phyloP scores from a whole-genome alignment of 2,797 vertebrate species.

The Rhinogobio ventralis region DNA sequence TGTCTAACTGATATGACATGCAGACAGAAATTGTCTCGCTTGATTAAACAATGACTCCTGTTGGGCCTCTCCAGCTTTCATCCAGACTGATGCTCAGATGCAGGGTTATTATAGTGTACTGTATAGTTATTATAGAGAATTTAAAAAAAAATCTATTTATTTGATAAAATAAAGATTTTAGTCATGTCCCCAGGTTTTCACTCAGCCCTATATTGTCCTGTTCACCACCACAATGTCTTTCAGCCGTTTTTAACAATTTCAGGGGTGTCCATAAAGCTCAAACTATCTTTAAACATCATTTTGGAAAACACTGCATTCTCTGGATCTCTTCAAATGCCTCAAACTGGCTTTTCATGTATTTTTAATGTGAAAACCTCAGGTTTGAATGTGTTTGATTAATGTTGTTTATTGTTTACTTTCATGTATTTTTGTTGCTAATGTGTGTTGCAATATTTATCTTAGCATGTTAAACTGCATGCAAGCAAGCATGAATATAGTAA shows the following conservation, averaged over 20 bases:
- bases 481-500: not conserved
- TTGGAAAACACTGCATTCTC: not conserved
- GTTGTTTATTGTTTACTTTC: too few species aligned
- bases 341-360: not conserved
- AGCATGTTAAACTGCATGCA: not conserved
- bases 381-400: not conserved
- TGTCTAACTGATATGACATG: slow-evolving; percentile 29
- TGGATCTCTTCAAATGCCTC: not conserved
- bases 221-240: not conserved
- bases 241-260: not conserved
- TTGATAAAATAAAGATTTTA: not conserved
- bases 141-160: not conserved
- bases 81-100: not conserved
- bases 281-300: not conserved
- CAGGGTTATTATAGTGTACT: not conserved
- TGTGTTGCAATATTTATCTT: not conserved
- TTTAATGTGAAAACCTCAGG: not conserved
- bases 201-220: not conserved
- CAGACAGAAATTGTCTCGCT: not conserved
- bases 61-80: slow-evolving; percentile 4
- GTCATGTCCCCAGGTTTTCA: not conserved
- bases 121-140: not conserved
- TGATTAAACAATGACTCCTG: slow-evolving; percentile 16
- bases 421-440: not conserved
- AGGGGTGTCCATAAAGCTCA: not conserved